Percentiles rank a stretch among this genome's conserved stretches.
Conservation (phyloP, 2,888 invertebrate species). For the Eilema caniola region DNA sequence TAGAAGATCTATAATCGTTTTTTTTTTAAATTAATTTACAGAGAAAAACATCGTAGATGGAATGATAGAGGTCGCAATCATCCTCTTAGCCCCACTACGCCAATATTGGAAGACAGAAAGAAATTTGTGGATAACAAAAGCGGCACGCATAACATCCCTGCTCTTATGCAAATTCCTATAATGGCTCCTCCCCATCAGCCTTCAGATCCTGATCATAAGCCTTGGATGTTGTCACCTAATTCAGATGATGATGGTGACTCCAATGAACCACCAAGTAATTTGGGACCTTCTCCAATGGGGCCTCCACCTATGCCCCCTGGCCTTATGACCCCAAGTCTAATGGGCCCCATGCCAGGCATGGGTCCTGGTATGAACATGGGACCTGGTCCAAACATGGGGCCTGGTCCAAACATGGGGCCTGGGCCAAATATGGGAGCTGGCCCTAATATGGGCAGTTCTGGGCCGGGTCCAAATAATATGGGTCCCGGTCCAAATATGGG, state of each 20-base stretch:
- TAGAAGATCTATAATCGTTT: no score
- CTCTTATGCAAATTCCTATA: constrained; percentile 76
- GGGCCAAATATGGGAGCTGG: not conserved
- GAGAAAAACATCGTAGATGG: constrained; percentile 74
- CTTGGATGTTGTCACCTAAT: constrained; percentile 67
- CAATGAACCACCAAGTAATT: constrained; percentile 47
- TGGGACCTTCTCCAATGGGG: constrained; percentile 42
- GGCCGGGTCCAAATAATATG: not conserved
- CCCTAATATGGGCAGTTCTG: not conserved
- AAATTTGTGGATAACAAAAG: constrained; percentile 58
- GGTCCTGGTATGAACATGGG: constrained; percentile 41
- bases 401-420: constrained; percentile 32
- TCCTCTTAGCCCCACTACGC: constrained; percentile 68
- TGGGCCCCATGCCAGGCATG: constrained; percentile 48
- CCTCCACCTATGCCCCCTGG: constrained; percentile 55
- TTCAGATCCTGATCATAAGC: constrained; percentile 60
- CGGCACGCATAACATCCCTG: constrained; percentile 58
- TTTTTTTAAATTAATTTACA: constrained; percentile 46
- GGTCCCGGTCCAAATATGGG: constrained; percentile 31
- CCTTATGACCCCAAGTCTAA: constrained; percentile 51
- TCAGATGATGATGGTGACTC: constrained; percentile 50
- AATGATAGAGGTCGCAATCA: constrained; percentile 68
- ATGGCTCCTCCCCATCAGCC: constrained; percentile 67
- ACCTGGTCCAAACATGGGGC: constrained; percentile 47
- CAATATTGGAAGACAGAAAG: constrained; percentile 69